Conservation (phyloP, 1,140 invertebrate species). For the Subanguina moxae region DNA sequence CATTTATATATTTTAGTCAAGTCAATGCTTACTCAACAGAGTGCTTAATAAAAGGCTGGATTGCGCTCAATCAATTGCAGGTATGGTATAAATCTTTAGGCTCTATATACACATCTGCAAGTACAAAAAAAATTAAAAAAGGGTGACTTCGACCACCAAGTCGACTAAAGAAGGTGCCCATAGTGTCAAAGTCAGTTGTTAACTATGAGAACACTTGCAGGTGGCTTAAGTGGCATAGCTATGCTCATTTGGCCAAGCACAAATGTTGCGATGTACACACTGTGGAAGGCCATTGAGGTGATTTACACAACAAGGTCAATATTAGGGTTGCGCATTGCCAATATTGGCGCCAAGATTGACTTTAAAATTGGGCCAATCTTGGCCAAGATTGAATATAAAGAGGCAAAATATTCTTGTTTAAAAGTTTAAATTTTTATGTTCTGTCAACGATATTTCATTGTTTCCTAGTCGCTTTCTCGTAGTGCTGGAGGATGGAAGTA, state of each 20-base stretch:
- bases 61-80: conserved; percentile 7
- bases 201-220: conserved; percentile 6
- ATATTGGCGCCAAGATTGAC: too few species aligned
- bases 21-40: neutral
- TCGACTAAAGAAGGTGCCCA: too few species aligned
- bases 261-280: conserved; percentile 50
- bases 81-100: conserved; percentile 24
- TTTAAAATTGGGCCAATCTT: too few species aligned
- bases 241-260: conserved; percentile 46
- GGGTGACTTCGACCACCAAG: too few species aligned
- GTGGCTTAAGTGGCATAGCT: conserved; percentile 23
- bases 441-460: too few species aligned
- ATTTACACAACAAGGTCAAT: neutral
- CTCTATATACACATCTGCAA: conserved; percentile 7
- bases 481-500: too few species aligned
- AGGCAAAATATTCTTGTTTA: too few species aligned
- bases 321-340: too few species aligned
- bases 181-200: neutral
- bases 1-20: neutral
- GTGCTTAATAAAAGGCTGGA: neutral
- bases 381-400: too few species aligned
- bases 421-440: too few species aligned
- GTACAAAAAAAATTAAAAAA: too few species aligned
- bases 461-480: too few species aligned
- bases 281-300: conserved; percentile 57